These are phyloP conservation scores for Fissipunctia ypsillon DNA, from an alignment of 2,888 invertebrate genomes.

Conservation along the genomic window DNA sequence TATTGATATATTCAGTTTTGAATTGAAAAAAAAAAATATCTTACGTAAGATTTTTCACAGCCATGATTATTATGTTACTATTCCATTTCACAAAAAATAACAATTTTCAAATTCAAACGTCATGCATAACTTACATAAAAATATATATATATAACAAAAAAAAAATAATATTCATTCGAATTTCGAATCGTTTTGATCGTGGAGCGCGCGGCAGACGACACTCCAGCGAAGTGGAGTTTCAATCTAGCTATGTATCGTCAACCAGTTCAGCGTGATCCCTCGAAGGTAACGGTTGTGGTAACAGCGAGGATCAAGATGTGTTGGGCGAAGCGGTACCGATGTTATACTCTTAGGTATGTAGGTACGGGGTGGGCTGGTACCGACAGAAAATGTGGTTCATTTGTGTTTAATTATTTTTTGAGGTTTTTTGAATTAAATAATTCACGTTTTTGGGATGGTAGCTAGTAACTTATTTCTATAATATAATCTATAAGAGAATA, in stretches of 20 bases:
- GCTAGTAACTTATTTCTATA: background rate
- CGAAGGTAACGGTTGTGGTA: slow-evolving; percentile 75
- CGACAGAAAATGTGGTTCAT: slow-evolving; percentile 69
- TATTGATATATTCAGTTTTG: background rate
- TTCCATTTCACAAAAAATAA: background rate
- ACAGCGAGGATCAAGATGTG: slow-evolving; percentile 77
- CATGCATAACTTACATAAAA: slow-evolving; percentile 52
- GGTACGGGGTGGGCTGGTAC: slow-evolving; percentile 86
- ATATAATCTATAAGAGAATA: background rate
- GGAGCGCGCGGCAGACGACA: slow-evolving; percentile 88
- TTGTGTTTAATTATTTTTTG: slow-evolving; percentile 14
- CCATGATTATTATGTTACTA: background rate
- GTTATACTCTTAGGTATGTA: slow-evolving; percentile 85
- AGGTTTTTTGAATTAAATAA: slow-evolving; percentile 1
- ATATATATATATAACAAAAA: slow-evolving; percentile 73
- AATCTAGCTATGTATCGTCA: slow-evolving; percentile 82
- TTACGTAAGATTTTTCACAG: background rate
- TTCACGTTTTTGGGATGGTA: background rate
- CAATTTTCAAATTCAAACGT: background rate
- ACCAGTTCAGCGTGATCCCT: slow-evolving; percentile 74
- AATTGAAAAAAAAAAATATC: too few species aligned
- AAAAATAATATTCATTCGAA: slow-evolving; percentile 76
- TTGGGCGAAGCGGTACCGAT: slow-evolving; percentile 88
- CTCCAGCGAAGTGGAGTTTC: slow-evolving; percentile 86
- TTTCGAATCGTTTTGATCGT: slow-evolving; percentile 88